Base-by-base conservation (phyloP, 2,888 invertebrate species). In the Cerceris ruficornis region DNA sequence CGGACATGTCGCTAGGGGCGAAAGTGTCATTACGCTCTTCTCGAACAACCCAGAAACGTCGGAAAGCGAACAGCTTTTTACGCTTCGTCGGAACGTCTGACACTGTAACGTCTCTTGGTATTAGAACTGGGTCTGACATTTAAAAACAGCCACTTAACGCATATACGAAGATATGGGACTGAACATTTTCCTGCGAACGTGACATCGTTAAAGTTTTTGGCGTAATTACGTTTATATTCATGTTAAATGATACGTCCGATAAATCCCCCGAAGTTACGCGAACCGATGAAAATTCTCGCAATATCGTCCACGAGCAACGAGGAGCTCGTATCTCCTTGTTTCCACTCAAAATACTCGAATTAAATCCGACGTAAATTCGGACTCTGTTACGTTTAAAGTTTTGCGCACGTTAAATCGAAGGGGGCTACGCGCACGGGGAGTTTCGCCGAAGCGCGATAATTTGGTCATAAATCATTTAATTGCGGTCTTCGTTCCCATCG, bases 401-500 rank as follows among this genome's bases (percentile, higher is more conserved):
- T 41, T 60, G 58, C 49, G 17, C 14, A 50, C 41, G 61, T 4
- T 65, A 39, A 58, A 69, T 69, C 58, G 77, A 69, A 72, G 57
- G 52, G 9, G 67, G 73, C 67, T 70, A 59, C 69, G 69, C 28
- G 17, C 46, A 46, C 46, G 57, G 55, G 52, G 57, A 78, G 73
- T 86, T 80, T 77, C 57, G 50, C 43, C 52, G 46, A 65, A 57
- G 64, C 69, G 75, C 71, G 80, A 86, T 85, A 87, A 86, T 87
- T 86, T 80, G 71, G 54, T 75, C 79, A 79, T 85, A 87, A 86
- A 83, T 84, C 85, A 87, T 85, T 84, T 86, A 87, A 87, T 87
- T 85, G 83, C 68, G 61, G 75, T 69, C 77, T 81, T 77, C 65
- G 75, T 75, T 74, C 75, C 75, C 74, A 54, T 39, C 52, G 39